A percentile compares a stretch with the other conserved stretches of the same genome.
phyloP scores from a whole-genome alignment of 2,888 invertebrate genomes.

The Drosophila histrio region DNA sequence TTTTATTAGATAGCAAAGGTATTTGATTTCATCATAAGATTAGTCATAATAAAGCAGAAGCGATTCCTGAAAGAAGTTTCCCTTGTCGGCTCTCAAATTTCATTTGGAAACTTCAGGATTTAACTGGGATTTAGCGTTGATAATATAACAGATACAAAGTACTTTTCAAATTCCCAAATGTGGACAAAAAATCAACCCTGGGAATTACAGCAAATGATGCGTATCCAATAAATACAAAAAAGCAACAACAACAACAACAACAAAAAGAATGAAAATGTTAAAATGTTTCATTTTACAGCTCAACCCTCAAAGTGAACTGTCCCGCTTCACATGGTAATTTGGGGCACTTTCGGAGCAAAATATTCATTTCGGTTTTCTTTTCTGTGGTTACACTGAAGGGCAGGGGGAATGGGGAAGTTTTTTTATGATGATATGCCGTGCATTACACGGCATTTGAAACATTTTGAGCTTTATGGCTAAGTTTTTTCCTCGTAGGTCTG shows the following conservation, averaged over 20 bases:
- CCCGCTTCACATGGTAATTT: constrained; percentile 53
- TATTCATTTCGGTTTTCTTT: constrained; percentile 58
- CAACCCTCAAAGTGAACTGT: constrained; percentile 29
- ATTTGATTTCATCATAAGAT: not conserved
- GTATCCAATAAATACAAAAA: constrained; percentile 49
- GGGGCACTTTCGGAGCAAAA: constrained; percentile 49
- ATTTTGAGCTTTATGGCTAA: constrained; percentile 61
- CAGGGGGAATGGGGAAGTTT: constrained; percentile 24
- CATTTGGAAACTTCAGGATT: not conserved
- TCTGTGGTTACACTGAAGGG: constrained; percentile 19
- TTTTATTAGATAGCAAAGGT: not conserved
- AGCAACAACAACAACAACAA: constrained; percentile 4
- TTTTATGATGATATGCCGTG: constrained; percentile 64
- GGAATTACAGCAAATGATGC: constrained; percentile 58
- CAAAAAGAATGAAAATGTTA: constrained; percentile 34
- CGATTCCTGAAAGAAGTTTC: not conserved
- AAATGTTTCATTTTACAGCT: constrained; percentile 49
- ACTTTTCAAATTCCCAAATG: not conserved
- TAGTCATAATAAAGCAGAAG: not conserved
- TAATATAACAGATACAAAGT: constrained; percentile 1
- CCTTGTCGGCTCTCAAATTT: not conserved
- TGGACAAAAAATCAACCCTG: constrained; percentile 28
- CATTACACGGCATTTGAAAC: constrained; percentile 66
- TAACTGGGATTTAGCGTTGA: not conserved
- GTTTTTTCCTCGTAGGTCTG: constrained; percentile 21